Conservation (phyloP, 2,797 vertebrate species). For the Sebastes flavidus region DNA sequence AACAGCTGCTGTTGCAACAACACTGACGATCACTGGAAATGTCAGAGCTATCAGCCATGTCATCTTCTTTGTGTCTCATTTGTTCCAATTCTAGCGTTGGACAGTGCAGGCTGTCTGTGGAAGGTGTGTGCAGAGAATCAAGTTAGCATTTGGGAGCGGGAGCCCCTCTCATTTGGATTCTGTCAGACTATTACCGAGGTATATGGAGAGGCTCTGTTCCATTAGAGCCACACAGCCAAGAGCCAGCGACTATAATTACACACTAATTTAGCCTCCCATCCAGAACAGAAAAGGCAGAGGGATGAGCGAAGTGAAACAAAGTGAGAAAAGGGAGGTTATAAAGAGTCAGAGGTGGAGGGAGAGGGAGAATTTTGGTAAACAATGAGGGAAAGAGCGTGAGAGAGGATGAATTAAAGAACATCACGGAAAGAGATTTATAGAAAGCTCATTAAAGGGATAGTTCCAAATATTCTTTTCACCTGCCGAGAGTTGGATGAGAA, state of each 20-base stretch:
- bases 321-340: slow-evolving; percentile 19
- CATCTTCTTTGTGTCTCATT: slow-evolving; percentile 33
- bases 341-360: slow-evolving; percentile 5
- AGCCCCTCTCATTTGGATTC: slow-evolving; percentile 60
- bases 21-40: slow-evolving; percentile 41
- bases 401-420: slow-evolving; percentile 4
- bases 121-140: slow-evolving; percentile 29
- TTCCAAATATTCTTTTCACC: background rate
- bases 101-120: background rate
- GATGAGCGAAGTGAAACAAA: slow-evolving; percentile 42
- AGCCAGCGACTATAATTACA: slow-evolving; percentile 70
- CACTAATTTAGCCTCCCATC: slow-evolving; percentile 63
- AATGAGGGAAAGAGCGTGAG: background rate
- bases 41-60: slow-evolving; percentile 35
- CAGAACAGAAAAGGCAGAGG: slow-evolving; percentile 32
- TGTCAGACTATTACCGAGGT: slow-evolving; percentile 55
- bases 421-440: slow-evolving; percentile 12
- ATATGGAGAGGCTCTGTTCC: slow-evolving; percentile 58
- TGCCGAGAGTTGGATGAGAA: background rate
- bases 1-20: slow-evolving; percentile 24
- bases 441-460: slow-evolving; percentile 27
- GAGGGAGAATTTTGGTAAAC: slow-evolving; percentile 15
- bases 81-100: slow-evolving; percentile 20
- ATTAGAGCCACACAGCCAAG: slow-evolving; percentile 63
- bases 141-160: slow-evolving; percentile 38